A percentile compares a stretch with the other conserved stretches of the same genome.
Conservation (phyloP, 2,797 vertebrate species). For the Craterocephalus amniculus region DNA sequence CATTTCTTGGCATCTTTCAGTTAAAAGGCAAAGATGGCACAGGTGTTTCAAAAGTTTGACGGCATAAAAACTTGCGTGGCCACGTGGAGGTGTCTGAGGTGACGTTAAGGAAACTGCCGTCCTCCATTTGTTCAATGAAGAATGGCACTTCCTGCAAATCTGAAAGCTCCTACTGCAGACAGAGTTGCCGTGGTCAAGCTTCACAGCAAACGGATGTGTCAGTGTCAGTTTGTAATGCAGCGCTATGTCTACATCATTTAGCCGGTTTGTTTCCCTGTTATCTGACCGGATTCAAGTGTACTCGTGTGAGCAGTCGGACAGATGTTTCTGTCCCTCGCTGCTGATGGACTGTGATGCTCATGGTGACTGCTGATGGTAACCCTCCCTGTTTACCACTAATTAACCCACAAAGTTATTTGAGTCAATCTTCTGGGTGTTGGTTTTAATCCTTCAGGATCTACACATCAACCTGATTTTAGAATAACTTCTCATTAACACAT, state of each 20-base stretch:
- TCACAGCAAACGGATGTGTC: not conserved
- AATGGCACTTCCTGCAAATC: conserved; percentile 28
- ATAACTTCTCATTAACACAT: no score
- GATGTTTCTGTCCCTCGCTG: not conserved
- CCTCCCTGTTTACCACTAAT: not conserved
- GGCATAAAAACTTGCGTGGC: conserved; percentile 22
- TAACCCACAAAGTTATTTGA: not conserved
- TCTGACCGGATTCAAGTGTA: conserved; percentile 21
- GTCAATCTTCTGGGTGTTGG: not conserved
- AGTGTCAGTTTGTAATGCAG: not conserved
- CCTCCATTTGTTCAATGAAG: conserved; percentile 37
- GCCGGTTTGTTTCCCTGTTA: conserved; percentile 10
- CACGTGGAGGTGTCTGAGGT: conserved; percentile 50
- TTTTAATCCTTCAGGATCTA: conserved; percentile 7
- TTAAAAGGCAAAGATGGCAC: conserved; percentile 21
- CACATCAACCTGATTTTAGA: no score
- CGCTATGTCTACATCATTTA: not conserved
- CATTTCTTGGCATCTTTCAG: not conserved
- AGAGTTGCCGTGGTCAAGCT: not conserved
- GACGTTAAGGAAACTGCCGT: conserved; percentile 45
- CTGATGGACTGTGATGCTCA: conserved; percentile 3
- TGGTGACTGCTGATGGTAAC: not conserved
- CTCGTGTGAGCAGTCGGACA: not conserved
- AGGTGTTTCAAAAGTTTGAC: conserved; percentile 1
- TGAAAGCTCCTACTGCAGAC: conserved; percentile 48